Evolutionary conservation across 2,113 vertebrate species (phyloP).

Genomic region (Nyctibius bracteatus): DNA sequence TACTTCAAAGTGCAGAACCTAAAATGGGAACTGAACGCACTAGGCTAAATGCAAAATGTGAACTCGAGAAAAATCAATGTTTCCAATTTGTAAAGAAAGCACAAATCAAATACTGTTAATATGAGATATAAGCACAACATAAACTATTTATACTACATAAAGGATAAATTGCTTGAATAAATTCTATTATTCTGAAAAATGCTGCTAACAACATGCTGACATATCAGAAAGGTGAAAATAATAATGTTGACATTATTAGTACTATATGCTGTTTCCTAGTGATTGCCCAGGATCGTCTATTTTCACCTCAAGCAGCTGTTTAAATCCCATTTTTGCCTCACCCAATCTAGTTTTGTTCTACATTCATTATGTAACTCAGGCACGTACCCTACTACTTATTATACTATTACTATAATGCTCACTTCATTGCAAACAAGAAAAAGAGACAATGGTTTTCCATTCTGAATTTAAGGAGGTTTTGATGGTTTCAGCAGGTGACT

Average conservation of each 20-base stretch:
- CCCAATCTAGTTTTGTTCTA: background rate
- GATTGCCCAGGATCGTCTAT: constrained; percentile 32
- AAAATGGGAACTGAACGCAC: background rate
- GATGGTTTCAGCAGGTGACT: background rate
- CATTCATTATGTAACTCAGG: background rate
- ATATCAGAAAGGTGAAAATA: constrained; percentile 70
- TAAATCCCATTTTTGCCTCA: background rate
- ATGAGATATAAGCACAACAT: constrained; percentile 66
- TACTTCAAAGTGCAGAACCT: background rate
- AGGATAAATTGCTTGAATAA: constrained; percentile 73
- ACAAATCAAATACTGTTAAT: constrained; percentile 66
- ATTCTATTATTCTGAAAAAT: constrained; percentile 76
- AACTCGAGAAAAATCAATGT: constrained; percentile 66
- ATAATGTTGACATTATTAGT: constrained; percentile 52
- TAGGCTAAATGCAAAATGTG: constrained; percentile 26
- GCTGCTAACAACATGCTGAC: constrained; percentile 65
- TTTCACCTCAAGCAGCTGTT: background rate
- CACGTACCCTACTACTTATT: background rate
- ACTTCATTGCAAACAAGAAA: background rate
- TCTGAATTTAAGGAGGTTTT: background rate
- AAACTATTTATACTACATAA: constrained; percentile 62
- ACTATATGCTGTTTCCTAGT: constrained; percentile 27
- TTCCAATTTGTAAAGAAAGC: constrained; percentile 69
- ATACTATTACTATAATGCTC: background rate
- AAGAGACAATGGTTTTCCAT: background rate